Evolutionary conservation across 1,140 invertebrate genomes (phyloP), one percentile per base, ranked within the genome.

Genomic region (Bactericera cockerelli): DNA sequence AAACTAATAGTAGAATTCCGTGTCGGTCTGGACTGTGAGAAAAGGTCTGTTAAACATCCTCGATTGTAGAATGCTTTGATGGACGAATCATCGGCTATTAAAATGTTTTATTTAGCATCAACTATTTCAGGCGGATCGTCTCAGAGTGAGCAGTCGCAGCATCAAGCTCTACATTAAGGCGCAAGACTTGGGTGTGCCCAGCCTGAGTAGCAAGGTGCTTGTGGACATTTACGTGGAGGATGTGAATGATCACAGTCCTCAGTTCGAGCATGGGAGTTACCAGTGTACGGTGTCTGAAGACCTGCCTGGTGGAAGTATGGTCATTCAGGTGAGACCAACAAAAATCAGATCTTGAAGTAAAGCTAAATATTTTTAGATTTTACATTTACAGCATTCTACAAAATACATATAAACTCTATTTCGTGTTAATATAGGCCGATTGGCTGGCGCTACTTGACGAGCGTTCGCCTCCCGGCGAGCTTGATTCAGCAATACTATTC

Each of bases 181-280:
- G 0, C 76, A 79, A 21, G 92, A 95, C 70, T 79, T 81, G 62
- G 91, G 91, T 0, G 76, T 71, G 10, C 89, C 89, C 0, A 79
- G 83, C 60, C 70, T 92, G 8, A 82, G 78, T 33, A 83, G 82
- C 0, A 80, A 87, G 31, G 84, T 83, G 11, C 78, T 81, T 0
- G 79, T 94, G 0, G 78, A 80, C 0, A 78, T 96, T 59, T 89
- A 89, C 70, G 79, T 94, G 1, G 81, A 87, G 64, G 92, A 95
- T 70, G 77, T 84, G 3, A 95, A 95, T 71, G 91, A 94, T 66
- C 81, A 91, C 73, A 73, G 79, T 0, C 92, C 92, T 0, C 71
- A 79, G 62, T 95, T 94, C 70, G 81, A 87, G 64, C 77, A 81
- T 64, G 70, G 73, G 53, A 70, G 82, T 56, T 94, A 94, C 68